Evolutionary conservation across 2,113 vertebrate genomes (phyloP).

Genomic region (Lycocorax pyrrhopterus): DNA sequence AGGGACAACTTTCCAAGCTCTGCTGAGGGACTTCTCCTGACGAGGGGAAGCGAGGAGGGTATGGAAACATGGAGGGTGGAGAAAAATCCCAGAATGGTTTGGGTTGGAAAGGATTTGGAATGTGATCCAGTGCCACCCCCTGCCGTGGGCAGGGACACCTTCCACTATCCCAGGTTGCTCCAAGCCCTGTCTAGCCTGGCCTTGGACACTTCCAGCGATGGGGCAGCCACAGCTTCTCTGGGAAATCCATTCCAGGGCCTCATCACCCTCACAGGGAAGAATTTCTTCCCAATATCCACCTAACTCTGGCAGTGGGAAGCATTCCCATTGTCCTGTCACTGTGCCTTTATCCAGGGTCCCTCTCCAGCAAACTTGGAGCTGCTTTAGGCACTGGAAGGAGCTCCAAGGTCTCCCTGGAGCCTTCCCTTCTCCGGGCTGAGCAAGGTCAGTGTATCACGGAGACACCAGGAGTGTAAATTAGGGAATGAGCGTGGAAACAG

Average conservation of each 20-base stretch:
- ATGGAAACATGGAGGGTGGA: not conserved
- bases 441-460: not conserved
- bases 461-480: not conserved
- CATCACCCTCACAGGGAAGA: not conserved
- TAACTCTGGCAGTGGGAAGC: not conserved
- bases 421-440: not conserved
- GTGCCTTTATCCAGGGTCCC: not conserved
- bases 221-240: not conserved
- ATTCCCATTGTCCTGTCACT: not conserved
- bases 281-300: not conserved
- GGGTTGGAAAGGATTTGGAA: not conserved
- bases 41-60: rapidly evolving
- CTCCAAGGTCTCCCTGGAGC: not conserved
- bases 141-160: too few relatives aligned
- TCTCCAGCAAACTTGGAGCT: not conserved
- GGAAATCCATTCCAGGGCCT: not conserved
- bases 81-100: not conserved
- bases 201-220: not conserved
- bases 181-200: not conserved
- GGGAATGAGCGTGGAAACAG: not conserved
- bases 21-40: not conserved
- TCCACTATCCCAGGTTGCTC: not conserved
- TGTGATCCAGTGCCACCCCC: too few relatives aligned
- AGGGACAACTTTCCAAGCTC: not conserved
- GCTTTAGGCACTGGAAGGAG: not conserved